Percentiles rank a stretch among this genome's conserved stretches.
Evolutionary conservation across 2,888 invertebrate genomes (phyloP).

Genomic region (Dryomyza anilis): DNA sequence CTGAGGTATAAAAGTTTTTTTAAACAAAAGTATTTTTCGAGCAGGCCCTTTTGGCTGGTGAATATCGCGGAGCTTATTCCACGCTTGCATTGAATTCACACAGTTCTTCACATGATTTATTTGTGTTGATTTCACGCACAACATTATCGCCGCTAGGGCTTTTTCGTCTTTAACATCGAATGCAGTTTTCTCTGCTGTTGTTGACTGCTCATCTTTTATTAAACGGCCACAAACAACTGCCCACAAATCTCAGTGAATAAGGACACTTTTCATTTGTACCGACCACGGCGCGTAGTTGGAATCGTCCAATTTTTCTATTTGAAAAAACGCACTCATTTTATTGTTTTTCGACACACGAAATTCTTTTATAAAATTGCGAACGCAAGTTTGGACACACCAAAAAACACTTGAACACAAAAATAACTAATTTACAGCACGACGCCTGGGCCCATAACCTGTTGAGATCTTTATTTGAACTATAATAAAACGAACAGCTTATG

Average conservation of each 20-base stretch:
- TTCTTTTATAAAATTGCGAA: too few species aligned
- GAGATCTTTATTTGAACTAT: neutral
- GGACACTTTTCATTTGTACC: conserved; percentile 26
- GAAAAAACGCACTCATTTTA: too few species aligned
- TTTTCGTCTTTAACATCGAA: conserved; percentile 33
- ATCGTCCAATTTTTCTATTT: too few species aligned
- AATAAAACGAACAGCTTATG: too few species aligned
- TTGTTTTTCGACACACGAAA: too few species aligned
- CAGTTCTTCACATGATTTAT: conserved; percentile 32
- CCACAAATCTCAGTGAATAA: conserved; percentile 26
- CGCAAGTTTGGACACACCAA: too few species aligned
- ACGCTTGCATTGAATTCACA: conserved; percentile 13
- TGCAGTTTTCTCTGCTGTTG: too few species aligned
- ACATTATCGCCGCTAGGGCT: conserved; percentile 34
- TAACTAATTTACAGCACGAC: too few species aligned
- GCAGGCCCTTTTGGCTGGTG: neutral
- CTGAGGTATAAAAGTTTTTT: conserved; percentile 3
- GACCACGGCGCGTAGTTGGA: conserved; percentile 25
- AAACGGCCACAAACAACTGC: too few species aligned
- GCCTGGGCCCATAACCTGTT: conserved; percentile 7
- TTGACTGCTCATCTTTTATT: neutral
- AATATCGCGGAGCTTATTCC: neutral
- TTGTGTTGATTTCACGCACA: conserved; percentile 35
- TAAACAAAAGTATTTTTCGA: conserved; percentile 21
- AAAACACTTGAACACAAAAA: neutral